Evolutionary conservation across 2,113 vertebrate genomes (phyloP).

Genomic region (Carassius carassius): DNA sequence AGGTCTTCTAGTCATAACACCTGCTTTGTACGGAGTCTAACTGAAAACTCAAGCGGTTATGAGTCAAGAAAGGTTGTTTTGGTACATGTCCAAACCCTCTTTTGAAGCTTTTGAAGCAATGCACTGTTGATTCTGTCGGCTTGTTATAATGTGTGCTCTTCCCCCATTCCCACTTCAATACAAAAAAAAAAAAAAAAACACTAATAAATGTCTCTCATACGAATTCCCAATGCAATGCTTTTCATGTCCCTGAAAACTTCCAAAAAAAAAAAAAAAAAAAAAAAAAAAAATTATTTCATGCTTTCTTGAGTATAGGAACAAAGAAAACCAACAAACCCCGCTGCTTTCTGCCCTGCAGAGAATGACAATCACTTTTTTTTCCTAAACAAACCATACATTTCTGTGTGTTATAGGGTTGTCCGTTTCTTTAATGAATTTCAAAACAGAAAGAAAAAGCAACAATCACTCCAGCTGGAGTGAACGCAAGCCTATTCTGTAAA

Average conservation of each 20-base stretch:
- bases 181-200: constrained; percentile 12
- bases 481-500: constrained; percentile 28
- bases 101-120: constrained; percentile 59
- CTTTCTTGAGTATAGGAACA: constrained; percentile 57
- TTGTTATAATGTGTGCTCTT: constrained; percentile 38
- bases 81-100: constrained; percentile 53
- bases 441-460: constrained; percentile 39
- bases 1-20: constrained; percentile 56
- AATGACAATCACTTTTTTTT: constrained; percentile 55
- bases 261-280: constrained; percentile 53
- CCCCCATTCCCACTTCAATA: constrained; percentile 39
- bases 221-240: constrained; percentile 61
- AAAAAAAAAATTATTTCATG: constrained; percentile 61
- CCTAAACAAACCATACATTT: constrained; percentile 48
- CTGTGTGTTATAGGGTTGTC: constrained; percentile 29
- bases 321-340: constrained; percentile 47
- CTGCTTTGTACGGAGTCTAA: constrained; percentile 48
- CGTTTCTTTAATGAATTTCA: constrained; percentile 39
- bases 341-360: constrained; percentile 64
- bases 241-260: constrained; percentile 64
- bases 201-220: constrained; percentile 60
- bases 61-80: constrained; percentile 56
- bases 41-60: constrained; percentile 54
- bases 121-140: constrained; percentile 51
- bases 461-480: constrained; percentile 50